Evolutionary conservation across 1,140 invertebrate species (phyloP), one percentile per base, ranked within the genome.

Genomic region (Calliphora vicina): DNA sequence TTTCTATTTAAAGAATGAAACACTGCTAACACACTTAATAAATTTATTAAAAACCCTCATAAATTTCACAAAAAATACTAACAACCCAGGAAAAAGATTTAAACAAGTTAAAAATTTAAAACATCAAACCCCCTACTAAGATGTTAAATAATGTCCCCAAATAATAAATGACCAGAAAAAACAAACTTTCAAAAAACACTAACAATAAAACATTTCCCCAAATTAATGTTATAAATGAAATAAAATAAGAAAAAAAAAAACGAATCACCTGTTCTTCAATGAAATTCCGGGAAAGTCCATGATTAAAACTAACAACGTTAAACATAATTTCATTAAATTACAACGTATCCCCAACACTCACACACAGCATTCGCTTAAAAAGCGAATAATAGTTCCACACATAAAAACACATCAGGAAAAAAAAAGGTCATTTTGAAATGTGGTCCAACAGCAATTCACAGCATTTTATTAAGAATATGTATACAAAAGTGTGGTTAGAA

Each of bases 41-140:
- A 78, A 78, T 78, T 78, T 43, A 78, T 78, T 78, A 78, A 78
- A 78, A 78, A 20, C 6, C 74, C 15, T 25, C 74, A 78, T 78
- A 78, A 78, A 78, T 78, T 78, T 13, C 61, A 17, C 15, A 57
- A 57, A 13, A n/a, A n/a, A n/a, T n/a, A n/a, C n/a, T n/a, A n/a
- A n/a, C n/a, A 57, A 35, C 10, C n/a, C 13, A 1, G 20, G 25
- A 67, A 67, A 43, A 78, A 20, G 43, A 25, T 42, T 27, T 45
- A 25, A 78, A 43, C 20, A 45, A 20, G 61, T 67, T 67, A 67
- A 67, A 20, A 17, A 67, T 67, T 67, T 67, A 23, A 23, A 67
- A 12, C 5, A 10, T n/a, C 8, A 78, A 43, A 43, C 74, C 74
- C 74, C 74, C 74, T 78, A 45, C 74, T 26, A 78, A 43, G 74